These are phyloP conservation scores for Epizoanthus rinbou DNA, from an alignment of 92 coral and sea anemone genomes.

Conservation along the genomic window DNA sequence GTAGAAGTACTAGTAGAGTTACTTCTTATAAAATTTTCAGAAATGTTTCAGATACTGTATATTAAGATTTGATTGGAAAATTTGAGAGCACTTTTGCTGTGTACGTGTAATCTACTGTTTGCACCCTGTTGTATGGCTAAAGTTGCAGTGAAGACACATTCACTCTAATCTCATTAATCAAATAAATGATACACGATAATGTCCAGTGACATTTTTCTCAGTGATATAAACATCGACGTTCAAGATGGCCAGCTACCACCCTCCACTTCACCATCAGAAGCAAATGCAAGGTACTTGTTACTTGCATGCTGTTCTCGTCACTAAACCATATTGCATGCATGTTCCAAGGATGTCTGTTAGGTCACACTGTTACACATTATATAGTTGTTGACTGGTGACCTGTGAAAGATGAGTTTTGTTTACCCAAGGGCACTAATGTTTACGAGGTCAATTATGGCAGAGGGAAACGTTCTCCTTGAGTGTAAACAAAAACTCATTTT, in stretches of 20 bases:
- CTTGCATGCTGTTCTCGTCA: constrained; percentile 9
- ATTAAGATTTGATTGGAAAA: no score
- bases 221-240: constrained; percentile 29
- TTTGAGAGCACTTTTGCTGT: neutral
- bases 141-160: neutral
- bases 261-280: constrained; percentile 19
- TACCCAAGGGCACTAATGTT: no score
- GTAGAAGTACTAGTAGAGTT: no score
- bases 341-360: neutral
- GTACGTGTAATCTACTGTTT: neutral
- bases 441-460: no score
- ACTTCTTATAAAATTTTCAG: no score
- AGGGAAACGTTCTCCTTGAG: no score
- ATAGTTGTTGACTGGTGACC: no score
- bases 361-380: no score
- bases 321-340: constrained; percentile 12
- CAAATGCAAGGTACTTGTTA: constrained; percentile 39
- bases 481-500: no score
- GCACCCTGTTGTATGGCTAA: neutral
- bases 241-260: constrained; percentile 13
- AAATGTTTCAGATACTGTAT: no score
- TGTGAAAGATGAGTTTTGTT: no score
- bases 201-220: constrained; percentile 31
- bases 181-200: constrained; percentile 9
- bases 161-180: neutral